Base-by-base conservation (phyloP, 2,113 vertebrate genomes). In the Halichoeres trimaculatus region DNA sequence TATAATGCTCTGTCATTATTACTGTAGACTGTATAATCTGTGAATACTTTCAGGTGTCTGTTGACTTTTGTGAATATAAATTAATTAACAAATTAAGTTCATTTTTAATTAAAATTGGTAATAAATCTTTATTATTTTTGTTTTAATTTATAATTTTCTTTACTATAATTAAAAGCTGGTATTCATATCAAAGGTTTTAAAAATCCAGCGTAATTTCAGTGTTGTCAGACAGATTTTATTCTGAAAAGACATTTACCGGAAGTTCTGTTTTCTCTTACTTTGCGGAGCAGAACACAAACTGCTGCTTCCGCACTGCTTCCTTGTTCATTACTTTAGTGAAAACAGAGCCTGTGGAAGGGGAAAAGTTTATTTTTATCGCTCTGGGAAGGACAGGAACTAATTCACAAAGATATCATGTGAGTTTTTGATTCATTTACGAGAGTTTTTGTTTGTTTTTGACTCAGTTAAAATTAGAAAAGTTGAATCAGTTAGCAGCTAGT, bases 231-330 rank as follows among this genome's bases (percentile, higher is more conserved):
- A 13, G 3, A 5, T 75, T 80, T 84, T 84, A 70, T 87, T 83
- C 2, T 84, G 86, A 84, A 88, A 56, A 4, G 14, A 14, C 0
- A 0, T 16, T 14, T 0, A 26, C 66, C 71, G 86, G 86, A 91
- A 53, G n/a, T 43, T 5, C 1, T 40, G 6, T 10, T 45, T 4
- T 64, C 16, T 38, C 41, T 60, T 10, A 1, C 6, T 8, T 38
- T 22, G 8, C 9, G 10, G 8, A 1, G 3, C 38, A 38, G n/a
- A 55, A 24, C 10, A 38, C 14, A n/a, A 74, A 63, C 35, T 50
- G 58, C 65, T 17, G 80, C 88, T 90, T 91, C 85, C 90, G 86
- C 73, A 78, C 22, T 69, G 60, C 80, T 87, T 90, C 88, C 90
- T 76, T 85, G 80, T 91, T 89, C 87, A 83, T 83, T 78, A 78